Percentiles rank a stretch among this genome's conserved stretches.
Conservation (phyloP, 2,888 invertebrate species). For the Chloroclystis v-ata region DNA sequence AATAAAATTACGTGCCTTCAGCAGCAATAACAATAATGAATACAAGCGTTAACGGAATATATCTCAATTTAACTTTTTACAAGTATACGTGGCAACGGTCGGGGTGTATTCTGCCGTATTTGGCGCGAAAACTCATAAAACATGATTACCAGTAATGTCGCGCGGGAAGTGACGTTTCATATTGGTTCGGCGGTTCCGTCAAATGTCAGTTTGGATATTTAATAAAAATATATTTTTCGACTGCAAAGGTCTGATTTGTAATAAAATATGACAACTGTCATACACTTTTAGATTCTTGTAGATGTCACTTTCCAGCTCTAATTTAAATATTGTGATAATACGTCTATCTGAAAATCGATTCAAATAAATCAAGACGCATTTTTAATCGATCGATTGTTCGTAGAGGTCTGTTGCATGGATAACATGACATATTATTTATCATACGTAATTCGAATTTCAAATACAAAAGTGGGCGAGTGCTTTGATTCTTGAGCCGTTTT, state of each 20-base stretch:
- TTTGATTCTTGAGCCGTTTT: constrained; percentile 56
- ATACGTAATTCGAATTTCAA: constrained; percentile 69
- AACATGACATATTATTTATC: constrained; percentile 60
- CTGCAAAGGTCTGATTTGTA: constrained; percentile 23
- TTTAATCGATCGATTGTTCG: constrained; percentile 63
- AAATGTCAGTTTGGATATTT: constrained; percentile 29
- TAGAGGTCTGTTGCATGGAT: constrained; percentile 74
- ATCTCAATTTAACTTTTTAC: constrained; percentile 63
- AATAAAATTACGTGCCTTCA: constrained; percentile 28
- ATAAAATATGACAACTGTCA: not conserved
- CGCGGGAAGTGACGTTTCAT: constrained; percentile 35
- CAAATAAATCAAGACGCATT: constrained; percentile 39
- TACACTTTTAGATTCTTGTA: too few species aligned
- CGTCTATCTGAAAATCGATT: constrained; percentile 36
- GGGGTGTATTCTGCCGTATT: constrained; percentile 43
- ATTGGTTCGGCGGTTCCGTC: constrained; percentile 29
- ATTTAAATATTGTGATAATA: constrained; percentile 13
- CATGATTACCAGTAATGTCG: constrained; percentile 66
- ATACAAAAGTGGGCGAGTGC: constrained; percentile 62
- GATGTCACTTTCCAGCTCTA: not conserved
- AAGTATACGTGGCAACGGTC: constrained; percentile 54
- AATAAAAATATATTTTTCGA: constrained; percentile 28
- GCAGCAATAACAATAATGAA: constrained; percentile 36
- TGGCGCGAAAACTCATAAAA: constrained; percentile 68
- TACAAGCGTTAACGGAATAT: constrained; percentile 32